phyloP scores from a whole-genome alignment of 2,113 vertebrate genomes.

The Pseudonaja textilis region DNA sequence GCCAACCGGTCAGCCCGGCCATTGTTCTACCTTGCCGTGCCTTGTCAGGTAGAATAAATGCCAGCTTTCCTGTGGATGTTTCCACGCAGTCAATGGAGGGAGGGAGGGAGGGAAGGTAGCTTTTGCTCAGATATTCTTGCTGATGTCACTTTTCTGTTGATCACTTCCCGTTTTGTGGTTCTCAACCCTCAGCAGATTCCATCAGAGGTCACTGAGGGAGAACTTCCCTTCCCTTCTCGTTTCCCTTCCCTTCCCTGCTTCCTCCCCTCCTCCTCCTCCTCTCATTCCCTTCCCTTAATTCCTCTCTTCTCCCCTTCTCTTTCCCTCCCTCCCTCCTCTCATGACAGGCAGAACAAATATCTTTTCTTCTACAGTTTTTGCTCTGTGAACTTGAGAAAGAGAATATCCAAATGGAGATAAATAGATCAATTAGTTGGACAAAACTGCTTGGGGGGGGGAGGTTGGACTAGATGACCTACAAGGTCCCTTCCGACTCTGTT shows the following conservation, averaged over 20 bases:
- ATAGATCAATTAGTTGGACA: background rate
- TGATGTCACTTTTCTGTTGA: background rate
- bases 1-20: background rate
- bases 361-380: background rate
- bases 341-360: no score
- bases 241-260: background rate
- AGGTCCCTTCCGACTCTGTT: no score
- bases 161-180: background rate
- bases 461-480: no score
- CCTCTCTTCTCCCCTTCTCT: background rate
- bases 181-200: background rate
- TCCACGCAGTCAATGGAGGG: background rate
- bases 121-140: background rate
- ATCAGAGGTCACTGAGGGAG: background rate
- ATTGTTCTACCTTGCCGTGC: background rate
- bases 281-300: no score
- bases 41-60: background rate
- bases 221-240: accelerated
- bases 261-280: no score
- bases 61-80: background rate
- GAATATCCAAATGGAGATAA: background rate
- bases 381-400: no score
- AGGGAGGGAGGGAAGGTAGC: background rate
- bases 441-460: no score
- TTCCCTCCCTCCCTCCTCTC: background rate